A percentile compares a stretch with the other conserved stretches of the same genome.
Evolutionary conservation across 2,888 invertebrate genomes (phyloP).

Genomic region (Leucoptera coffeella): DNA sequence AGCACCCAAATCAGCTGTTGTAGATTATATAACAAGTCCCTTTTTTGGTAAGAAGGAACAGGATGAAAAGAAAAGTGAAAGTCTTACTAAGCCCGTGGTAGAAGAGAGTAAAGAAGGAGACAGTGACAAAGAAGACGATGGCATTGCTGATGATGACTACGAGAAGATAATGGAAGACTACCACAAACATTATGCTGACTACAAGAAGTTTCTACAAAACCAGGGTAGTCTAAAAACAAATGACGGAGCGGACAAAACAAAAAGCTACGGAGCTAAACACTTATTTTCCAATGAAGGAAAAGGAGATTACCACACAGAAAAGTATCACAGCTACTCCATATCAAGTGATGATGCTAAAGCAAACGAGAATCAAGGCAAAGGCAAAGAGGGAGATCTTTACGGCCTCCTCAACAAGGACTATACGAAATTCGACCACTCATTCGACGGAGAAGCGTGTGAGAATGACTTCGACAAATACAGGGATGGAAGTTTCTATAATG

Average conservation of each 20-base stretch:
- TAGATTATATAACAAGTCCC: too few relatives aligned
- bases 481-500: conserved; percentile 41
- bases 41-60: too few relatives aligned
- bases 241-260: conserved; percentile 28
- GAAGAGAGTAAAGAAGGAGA: conserved; percentile 21
- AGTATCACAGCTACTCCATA: conserved; percentile 44
- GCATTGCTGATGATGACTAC: conserved; percentile 25
- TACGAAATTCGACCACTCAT: conserved; percentile 66
- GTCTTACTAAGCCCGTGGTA: conserved; percentile 27
- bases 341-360: conserved; percentile 47
- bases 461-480: conserved; percentile 56
- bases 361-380: conserved; percentile 52
- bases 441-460: conserved; percentile 56
- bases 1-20: too few relatives aligned
- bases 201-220: conserved; percentile 4
- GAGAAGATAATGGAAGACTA: conserved; percentile 24
- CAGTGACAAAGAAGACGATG: conserved; percentile 14
- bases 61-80: conserved; percentile 20
- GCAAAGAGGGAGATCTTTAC: conserved; percentile 58
- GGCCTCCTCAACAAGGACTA: conserved; percentile 65
- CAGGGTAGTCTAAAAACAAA: conserved; percentile 31
- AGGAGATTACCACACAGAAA: conserved; percentile 47
- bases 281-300: conserved; percentile 47
- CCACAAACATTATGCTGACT: conserved; percentile 8
- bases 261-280: conserved; percentile 41